Evolutionary conservation across 1,140 invertebrate genomes (phyloP).

Genomic region (Bombus ignitus): DNA sequence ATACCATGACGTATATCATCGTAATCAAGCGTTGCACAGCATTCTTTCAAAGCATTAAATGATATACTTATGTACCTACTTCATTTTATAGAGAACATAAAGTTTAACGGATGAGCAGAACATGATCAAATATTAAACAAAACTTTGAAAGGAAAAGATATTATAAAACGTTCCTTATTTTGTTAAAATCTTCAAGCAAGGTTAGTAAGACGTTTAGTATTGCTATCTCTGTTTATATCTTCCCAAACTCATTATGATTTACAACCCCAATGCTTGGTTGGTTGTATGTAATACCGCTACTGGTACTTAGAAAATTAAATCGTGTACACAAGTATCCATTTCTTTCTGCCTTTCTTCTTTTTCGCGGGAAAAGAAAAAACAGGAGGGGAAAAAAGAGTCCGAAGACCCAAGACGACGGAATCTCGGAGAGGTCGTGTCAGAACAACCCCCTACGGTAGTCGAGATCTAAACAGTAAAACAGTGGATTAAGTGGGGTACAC

Average conservation of each 20-base stretch:
- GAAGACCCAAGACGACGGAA: conserved; percentile 36
- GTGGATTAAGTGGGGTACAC: conserved; percentile 70
- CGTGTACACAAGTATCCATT: not conserved
- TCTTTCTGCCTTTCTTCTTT: conserved; percentile 1
- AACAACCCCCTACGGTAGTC: conserved; percentile 72
- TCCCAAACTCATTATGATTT: not conserved
- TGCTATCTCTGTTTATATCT: not conserved
- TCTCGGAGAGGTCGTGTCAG: conserved; percentile 61
- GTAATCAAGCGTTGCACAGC: not conserved
- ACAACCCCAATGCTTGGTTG: not conserved
- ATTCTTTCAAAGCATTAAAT: not conserved
- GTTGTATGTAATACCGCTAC: not conserved
- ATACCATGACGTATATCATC: not conserved
- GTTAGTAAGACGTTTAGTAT: not conserved
- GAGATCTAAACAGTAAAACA: conserved; percentile 72
- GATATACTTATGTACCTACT: not conserved
- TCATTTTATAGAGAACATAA: too few relatives aligned
- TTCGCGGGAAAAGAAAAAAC: conserved; percentile 20
- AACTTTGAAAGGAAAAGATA: not conserved
- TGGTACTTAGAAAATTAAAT: not conserved
- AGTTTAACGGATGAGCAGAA: not conserved
- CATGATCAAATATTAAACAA: not conserved
- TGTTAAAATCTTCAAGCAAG: not conserved
- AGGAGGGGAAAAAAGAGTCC: conserved; percentile 24
- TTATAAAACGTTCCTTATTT: not conserved